Evolutionary conservation across 2,113 vertebrate genomes (phyloP), one percentile per base, ranked within the genome.

Genomic region (Cathartes aura): DNA sequence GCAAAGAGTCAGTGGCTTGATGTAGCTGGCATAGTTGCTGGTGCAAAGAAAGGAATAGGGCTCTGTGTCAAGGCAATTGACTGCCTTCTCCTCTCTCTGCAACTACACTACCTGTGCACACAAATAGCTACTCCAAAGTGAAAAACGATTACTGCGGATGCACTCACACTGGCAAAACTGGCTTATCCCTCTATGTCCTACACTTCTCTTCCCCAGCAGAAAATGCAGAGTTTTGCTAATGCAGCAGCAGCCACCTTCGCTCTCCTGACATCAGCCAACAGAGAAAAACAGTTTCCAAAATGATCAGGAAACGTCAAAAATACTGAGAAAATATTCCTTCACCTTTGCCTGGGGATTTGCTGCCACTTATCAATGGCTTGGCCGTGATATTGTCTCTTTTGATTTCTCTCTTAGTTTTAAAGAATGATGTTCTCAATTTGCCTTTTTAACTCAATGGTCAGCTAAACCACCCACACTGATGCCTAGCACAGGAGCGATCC

Each of bases 91-190:
- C 50, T 48, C 45, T 66, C 30, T 60, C 60, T 87, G 40, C 34
- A 85, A 3, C n/a, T 60, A 8, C 29, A 11, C 22, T 75, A 72
- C 66, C 62, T 82, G 53, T 36, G 74, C 21, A 22, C 58, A 34
- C 30, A 36, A 79, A 55, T 3, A 72, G 66, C 36, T 68, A 7
- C 62, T 93, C 43, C 30, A 9, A 52, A 60, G 53, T 73, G 82
- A 71, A 63, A 83, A 82, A 71, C 0, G 0, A 7, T 47, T 59
- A 1, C n/a, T 63, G 70, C 0, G 3, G 36, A 22, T 82, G 64
- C 24, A 73, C 67, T 66, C 22, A 29, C 17, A 26, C 24, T 50
- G 72, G n/a, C 47, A 59, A 67, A 94, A n/a, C 6, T 52, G 32
- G 13, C 29, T 62, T 70, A 40, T 79, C 21, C 36, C 53, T 80